A percentile compares a stretch with the other conserved stretches of the same genome.
phyloP scores from a whole-genome alignment of 2,797 vertebrate species.

The Prunella strophiata region DNA sequence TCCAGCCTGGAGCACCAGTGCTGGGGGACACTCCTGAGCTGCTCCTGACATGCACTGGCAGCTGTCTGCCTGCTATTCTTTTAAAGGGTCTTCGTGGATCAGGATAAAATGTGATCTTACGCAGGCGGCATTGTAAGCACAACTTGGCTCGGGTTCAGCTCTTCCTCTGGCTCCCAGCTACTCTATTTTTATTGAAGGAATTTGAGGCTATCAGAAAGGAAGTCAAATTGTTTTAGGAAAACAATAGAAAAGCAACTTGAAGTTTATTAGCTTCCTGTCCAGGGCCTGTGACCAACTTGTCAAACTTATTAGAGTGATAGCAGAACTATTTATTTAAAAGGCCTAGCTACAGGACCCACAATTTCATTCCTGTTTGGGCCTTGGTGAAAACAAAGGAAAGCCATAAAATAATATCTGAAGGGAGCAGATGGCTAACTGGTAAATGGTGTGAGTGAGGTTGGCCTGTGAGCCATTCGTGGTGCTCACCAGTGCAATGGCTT shows the following conservation, averaged over 20 bases:
- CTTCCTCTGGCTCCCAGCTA: constrained; percentile 72
- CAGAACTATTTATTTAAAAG: constrained; percentile 75
- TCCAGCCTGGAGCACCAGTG: constrained; percentile 28
- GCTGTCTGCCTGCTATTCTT: constrained; percentile 58
- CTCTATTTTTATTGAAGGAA: constrained; percentile 89
- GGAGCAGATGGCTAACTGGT: constrained; percentile 43
- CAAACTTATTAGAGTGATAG: constrained; percentile 65
- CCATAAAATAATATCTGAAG: constrained; percentile 64
- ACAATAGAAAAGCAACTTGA: constrained; percentile 89
- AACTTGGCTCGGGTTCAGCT: constrained; percentile 77
- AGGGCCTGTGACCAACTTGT: constrained; percentile 64
- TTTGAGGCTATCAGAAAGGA: constrained; percentile 85
- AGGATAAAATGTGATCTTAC: constrained; percentile 76
- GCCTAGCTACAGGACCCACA: constrained; percentile 43
- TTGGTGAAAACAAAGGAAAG: constrained; percentile 65
- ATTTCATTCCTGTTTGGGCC: constrained; percentile 67
- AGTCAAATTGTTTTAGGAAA: constrained; percentile 97
- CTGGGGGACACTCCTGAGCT: constrained; percentile 24
- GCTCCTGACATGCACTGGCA: constrained; percentile 64
- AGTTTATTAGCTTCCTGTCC: constrained; percentile 79
- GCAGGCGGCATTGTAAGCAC: constrained; percentile 76
- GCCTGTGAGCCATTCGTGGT: background rate
- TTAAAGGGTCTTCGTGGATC: constrained; percentile 64
- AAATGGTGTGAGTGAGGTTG: constrained; percentile 8
- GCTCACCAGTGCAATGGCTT: background rate